Conservation (phyloP, 2,113 vertebrate genomes). For the Mionectes macconnelli region DNA sequence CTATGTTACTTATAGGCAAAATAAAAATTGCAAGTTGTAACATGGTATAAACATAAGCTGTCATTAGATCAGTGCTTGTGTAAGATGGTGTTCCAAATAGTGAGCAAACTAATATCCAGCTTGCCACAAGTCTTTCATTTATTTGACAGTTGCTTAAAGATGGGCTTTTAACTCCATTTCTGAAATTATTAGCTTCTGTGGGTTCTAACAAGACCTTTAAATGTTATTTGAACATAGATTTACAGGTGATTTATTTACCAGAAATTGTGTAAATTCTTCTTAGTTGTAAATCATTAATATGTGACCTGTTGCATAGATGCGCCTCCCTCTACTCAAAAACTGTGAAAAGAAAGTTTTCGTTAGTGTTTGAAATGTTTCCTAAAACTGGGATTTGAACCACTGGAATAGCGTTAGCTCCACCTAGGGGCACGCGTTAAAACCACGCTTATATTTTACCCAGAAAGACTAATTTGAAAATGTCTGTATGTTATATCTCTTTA, state of each 20-base stretch:
- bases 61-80: neutral
- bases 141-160: neutral
- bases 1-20: neutral
- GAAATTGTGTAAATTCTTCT: neutral
- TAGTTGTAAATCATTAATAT: neutral
- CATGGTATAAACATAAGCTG: neutral
- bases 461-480: too few species aligned
- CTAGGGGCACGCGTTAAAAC: neutral
- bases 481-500: neutral
- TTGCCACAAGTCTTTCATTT: neutral
- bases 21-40: neutral
- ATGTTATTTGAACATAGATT: neutral
- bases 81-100: neutral
- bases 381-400: neutral
- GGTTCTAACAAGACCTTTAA: neutral
- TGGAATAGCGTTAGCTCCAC: constrained; percentile 47
- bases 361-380: neutral
- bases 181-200: neutral
- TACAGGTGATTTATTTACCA: neutral
- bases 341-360: neutral
- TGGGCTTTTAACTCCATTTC: neutral
- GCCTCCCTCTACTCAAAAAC: neutral
- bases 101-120: neutral
- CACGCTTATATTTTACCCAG: neutral
- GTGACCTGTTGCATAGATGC: neutral